Conservation (phyloP, 2,888 invertebrate genomes). For the Cyaniris semiargus region DNA sequence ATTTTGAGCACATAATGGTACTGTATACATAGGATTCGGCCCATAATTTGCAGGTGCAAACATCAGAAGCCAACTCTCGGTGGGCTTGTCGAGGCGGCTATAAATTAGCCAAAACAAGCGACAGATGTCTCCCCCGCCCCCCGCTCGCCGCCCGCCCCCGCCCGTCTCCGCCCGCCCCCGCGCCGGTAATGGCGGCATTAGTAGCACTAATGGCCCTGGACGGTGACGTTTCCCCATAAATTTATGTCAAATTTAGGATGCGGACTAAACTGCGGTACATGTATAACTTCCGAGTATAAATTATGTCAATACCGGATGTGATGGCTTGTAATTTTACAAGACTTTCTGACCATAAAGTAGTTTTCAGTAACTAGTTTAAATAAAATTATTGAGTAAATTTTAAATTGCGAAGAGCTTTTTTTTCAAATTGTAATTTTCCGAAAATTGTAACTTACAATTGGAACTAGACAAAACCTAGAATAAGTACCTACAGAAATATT, state of each 20-base stretch:
- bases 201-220: constrained; percentile 75
- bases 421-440: no score
- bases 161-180: constrained; percentile 51
- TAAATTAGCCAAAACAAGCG: constrained; percentile 80
- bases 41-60: constrained; percentile 31
- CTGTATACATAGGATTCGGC: background rate
- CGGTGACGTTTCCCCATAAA: constrained; percentile 77
- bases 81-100: constrained; percentile 64
- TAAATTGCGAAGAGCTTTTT: no score
- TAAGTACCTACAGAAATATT: no score
- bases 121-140: constrained; percentile 65
- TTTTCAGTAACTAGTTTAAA: background rate
- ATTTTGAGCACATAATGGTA: background rate
- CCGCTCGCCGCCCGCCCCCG: constrained; percentile 53
- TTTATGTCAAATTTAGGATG: constrained; percentile 74
- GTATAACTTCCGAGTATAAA: constrained; percentile 18
- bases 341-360: background rate
- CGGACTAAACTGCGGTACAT: constrained; percentile 43
- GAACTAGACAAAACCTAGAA: no score
- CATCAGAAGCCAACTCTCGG: constrained; percentile 49
- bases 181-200: constrained; percentile 77
- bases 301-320: background rate
- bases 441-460: no score
- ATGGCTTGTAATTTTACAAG: background rate
- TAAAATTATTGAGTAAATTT: no score